Conservation (phyloP, 2,113 vertebrate species). For the Entomyzon cyanotis region DNA sequence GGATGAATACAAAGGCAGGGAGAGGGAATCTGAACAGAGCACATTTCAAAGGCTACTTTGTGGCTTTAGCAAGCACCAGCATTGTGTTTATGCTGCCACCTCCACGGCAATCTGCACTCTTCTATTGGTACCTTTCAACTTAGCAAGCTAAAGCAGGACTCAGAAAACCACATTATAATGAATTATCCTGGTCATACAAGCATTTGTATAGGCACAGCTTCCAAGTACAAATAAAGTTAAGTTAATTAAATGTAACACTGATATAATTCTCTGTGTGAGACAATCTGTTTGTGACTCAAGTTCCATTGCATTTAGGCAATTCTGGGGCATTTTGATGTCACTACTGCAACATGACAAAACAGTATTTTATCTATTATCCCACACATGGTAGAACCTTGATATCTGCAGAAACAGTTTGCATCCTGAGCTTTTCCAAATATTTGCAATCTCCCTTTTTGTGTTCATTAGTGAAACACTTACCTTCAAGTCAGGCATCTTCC, state of each 20-base stretch:
- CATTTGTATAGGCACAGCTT: background rate
- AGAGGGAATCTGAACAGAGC: background rate
- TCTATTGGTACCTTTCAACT: background rate
- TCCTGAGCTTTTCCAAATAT: background rate
- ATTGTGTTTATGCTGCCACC: background rate
- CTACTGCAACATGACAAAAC: background rate
- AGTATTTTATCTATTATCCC: background rate
- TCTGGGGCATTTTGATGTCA: background rate
- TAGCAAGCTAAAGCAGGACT: background rate
- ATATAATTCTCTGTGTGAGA: background rate
- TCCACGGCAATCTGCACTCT: background rate
- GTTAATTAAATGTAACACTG: background rate
- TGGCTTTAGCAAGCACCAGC: background rate
- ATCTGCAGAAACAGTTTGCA: background rate
- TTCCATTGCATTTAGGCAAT: background rate
- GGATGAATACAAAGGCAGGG: background rate
- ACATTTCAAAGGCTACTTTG: background rate
- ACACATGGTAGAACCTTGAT: accelerated
- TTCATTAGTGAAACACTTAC: background rate
- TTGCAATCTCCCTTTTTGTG: background rate
- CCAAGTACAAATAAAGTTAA: background rate
- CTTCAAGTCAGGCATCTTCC: background rate
- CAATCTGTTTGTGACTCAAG: background rate
- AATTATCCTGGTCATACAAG: background rate
- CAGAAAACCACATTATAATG: background rate